Evolutionary conservation across 2,888 invertebrate genomes (phyloP), one percentile per base, ranked within the genome.

Genomic region (Mesoligia furuncula): DNA sequence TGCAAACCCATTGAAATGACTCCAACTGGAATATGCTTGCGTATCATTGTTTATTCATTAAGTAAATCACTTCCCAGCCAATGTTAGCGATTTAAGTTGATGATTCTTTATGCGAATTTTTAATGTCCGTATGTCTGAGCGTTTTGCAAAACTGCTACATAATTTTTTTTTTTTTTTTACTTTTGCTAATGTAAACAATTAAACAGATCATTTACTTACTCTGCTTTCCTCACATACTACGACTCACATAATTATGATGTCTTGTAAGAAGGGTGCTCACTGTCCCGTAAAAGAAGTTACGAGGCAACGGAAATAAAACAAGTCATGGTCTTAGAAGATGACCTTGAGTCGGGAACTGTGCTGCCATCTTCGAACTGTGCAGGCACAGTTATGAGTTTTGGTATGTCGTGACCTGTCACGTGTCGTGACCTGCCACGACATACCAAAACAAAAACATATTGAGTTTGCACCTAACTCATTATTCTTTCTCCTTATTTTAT

Each of bases 11-110:
- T 69, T 86, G 69, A 66, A 79, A 77, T 75, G 24, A 65, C 24
- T 75, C 73, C 62, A 62, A 74, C 48, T 71, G 73, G 80, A 71
- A 76, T 85, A 65, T 79, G 84, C 81, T 88, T 68, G 87, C 84
- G 80, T 73, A 71, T 79, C 66, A 79, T 75, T 73, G 73, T 74
- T 78, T 78, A 84, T 76, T 75, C 73, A 78, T 76, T 31, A 69
- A 80, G 64, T 75, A 76, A 68, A 70, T 84, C 51, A 68, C 67
- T 75, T 79, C 31, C 73, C 39, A 65, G n/a, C 67, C 51, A 48
- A 27, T 73, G 62, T 64, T 64, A 75, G 54, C 73, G 70, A 71
- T 85, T 81, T 67, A 39, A 42, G 59, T 70, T 74, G n/a, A 71
- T 42, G n/a, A 36, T 65, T 66, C 36, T 57, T 51, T 45, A 36